A percentile compares a stretch with the other conserved stretches of the same genome.
Evolutionary conservation across 1,140 invertebrate genomes (phyloP).

Genomic region (Drosophila tani): DNA sequence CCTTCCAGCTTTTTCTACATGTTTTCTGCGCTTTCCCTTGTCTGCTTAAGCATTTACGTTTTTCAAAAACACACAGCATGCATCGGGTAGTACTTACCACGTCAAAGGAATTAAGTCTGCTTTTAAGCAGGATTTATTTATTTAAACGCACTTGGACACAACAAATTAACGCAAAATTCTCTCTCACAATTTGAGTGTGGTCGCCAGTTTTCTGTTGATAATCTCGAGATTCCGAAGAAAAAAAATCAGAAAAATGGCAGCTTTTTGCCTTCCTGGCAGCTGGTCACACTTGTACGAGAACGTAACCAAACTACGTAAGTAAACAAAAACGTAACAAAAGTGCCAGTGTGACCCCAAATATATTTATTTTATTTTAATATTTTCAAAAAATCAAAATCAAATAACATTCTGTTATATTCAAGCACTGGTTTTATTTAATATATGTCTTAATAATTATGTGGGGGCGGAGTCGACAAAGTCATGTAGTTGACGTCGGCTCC

Average conservation of each 20-base stretch:
- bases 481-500: slow-evolving; percentile 8
- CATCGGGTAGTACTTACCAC: slow-evolving; percentile 54
- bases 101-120: slow-evolving; percentile 57
- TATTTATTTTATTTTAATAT: background rate
- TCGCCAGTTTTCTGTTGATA: too few species aligned
- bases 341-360: too few species aligned
- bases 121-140: slow-evolving; percentile 64
- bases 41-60: background rate
- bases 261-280: too few species aligned
- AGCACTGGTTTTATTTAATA: slow-evolving; percentile 8
- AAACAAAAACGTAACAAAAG: too few species aligned
- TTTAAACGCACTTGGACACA: slow-evolving; percentile 43
- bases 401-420: background rate
- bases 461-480: background rate
- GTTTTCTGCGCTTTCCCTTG: background rate
- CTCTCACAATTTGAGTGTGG: too few species aligned
- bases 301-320: too few species aligned
- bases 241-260: background rate
- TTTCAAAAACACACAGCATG: background rate
- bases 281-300: background rate
- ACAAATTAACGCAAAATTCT: slow-evolving; percentile 24
- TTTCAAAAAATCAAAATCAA: background rate
- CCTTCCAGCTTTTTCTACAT: slow-evolving; percentile 15
- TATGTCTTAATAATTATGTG: background rate
- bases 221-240: too few species aligned